Conservation (phyloP, 2,888 invertebrate genomes). For the Portevinia maculata region DNA sequence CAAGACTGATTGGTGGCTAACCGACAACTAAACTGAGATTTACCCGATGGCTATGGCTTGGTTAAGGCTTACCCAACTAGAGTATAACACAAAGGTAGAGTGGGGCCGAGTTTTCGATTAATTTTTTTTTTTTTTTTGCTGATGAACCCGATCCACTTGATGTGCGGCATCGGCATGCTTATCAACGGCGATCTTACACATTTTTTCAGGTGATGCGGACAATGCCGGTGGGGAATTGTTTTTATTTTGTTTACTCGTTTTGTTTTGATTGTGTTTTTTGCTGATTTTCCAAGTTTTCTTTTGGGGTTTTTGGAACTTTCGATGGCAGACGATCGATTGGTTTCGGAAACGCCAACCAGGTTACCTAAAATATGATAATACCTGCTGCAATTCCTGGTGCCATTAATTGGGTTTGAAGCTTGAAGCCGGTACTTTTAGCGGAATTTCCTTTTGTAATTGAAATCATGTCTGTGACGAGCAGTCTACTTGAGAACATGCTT, state of each 20-base stretch:
- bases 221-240: slow-evolving; percentile 31
- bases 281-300: slow-evolving; percentile 27
- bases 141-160: slow-evolving; percentile 41
- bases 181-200: slow-evolving; percentile 42
- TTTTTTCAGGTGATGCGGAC: slow-evolving; percentile 52
- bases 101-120: slow-evolving; percentile 6
- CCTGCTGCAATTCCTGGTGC: background rate
- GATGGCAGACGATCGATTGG: slow-evolving; percentile 5
- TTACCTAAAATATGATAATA: slow-evolving; percentile 37
- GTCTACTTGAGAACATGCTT: background rate
- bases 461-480: slow-evolving; percentile 26
- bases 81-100: slow-evolving; percentile 16
- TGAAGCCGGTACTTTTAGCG: background rate
- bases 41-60: slow-evolving; percentile 27
- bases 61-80: slow-evolving; percentile 36
- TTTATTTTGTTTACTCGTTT: slow-evolving; percentile 20
- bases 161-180: slow-evolving; percentile 24
- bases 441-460: background rate
- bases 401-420: background rate
- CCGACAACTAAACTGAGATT: slow-evolving; percentile 52
- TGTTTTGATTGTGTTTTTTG: slow-evolving; percentile 36
- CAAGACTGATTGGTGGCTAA: slow-evolving; percentile 65
- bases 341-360: slow-evolving; percentile 20
- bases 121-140: slow-evolving; percentile 10
- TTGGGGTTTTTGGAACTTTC: slow-evolving; percentile 48